These are phyloP conservation scores for Dryomyza anilis DNA, from an alignment of 2,888 invertebrate species.

Conservation along the genomic window DNA sequence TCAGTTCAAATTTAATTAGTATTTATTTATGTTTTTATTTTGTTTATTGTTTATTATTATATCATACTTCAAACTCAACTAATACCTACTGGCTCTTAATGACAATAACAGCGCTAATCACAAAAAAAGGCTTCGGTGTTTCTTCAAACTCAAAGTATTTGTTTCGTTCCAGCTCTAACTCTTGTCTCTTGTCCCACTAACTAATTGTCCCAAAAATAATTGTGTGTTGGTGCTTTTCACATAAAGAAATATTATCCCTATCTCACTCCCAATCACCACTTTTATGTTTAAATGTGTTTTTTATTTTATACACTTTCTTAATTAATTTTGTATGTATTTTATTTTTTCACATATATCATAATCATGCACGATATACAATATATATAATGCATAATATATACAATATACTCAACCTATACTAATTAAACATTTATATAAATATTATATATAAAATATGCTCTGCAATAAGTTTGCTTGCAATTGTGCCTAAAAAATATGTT, in stretches of 20 bases:
- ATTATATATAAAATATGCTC: not conserved
- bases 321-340: not conserved
- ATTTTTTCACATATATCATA: not conserved
- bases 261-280: not conserved
- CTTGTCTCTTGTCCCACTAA: constrained; percentile 22
- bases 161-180: constrained; percentile 28
- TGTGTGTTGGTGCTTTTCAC: constrained; percentile 16
- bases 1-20: too few species aligned
- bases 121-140: not conserved
- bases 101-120: too few species aligned
- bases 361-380: constrained; percentile 9
- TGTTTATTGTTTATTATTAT: too few species aligned
- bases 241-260: not conserved
- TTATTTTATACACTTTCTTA: constrained; percentile 2
- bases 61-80: too few species aligned
- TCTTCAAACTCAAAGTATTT: not conserved
- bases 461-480: too few species aligned
- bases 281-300: not conserved
- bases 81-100: too few species aligned
- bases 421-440: not conserved
- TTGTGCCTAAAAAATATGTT: too few species aligned
- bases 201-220: constrained; percentile 10
- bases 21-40: too few species aligned
- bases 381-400: not conserved
- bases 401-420: not conserved